Percentiles rank a stretch among this genome's conserved stretches.
phyloP scores from a whole-genome alignment of 92 coral and sea anemone genomes.

The Epizoanthus stellaris region DNA sequence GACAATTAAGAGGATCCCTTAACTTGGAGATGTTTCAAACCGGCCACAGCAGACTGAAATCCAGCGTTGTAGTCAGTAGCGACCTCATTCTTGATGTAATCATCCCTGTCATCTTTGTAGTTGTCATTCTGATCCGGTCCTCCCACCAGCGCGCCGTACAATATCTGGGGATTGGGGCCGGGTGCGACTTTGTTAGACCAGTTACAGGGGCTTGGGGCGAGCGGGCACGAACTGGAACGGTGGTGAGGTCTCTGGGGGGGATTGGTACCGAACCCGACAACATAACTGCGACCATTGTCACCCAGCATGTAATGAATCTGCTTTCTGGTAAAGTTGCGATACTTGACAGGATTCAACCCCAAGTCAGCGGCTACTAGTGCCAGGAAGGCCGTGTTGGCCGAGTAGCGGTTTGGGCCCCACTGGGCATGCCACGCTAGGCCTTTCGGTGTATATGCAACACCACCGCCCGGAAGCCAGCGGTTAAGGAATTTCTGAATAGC shows the following conservation, averaged over 20 bases:
- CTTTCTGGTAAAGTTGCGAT: constrained; percentile 71
- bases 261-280: constrained; percentile 85
- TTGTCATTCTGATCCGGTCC: constrained; percentile 78
- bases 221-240: constrained; percentile 79
- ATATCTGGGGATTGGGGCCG: constrained; percentile 78
- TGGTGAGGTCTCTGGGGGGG: constrained; percentile 89
- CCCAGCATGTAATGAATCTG: constrained; percentile 88
- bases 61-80: constrained; percentile 94
- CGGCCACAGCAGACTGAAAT: constrained; percentile 90
- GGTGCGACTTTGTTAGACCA: constrained; percentile 56
- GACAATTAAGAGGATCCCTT: not conserved
- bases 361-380: constrained; percentile 85
- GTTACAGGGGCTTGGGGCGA: constrained; percentile 64
- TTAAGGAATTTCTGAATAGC: constrained; percentile 61
- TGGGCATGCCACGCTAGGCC: constrained; percentile 89
- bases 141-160: constrained; percentile 86
- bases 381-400: constrained; percentile 91
- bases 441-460: constrained; percentile 78
- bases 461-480: constrained; percentile 80
- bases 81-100: constrained; percentile 81
- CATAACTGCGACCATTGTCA: constrained; percentile 84
- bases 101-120: constrained; percentile 71
- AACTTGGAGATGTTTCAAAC: constrained; percentile 54
- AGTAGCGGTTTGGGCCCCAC: constrained; percentile 92
- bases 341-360: constrained; percentile 65